These are phyloP conservation scores for Lates japonicus DNA, from an alignment of 2,797 vertebrate genomes.

Conservation along the genomic window DNA sequence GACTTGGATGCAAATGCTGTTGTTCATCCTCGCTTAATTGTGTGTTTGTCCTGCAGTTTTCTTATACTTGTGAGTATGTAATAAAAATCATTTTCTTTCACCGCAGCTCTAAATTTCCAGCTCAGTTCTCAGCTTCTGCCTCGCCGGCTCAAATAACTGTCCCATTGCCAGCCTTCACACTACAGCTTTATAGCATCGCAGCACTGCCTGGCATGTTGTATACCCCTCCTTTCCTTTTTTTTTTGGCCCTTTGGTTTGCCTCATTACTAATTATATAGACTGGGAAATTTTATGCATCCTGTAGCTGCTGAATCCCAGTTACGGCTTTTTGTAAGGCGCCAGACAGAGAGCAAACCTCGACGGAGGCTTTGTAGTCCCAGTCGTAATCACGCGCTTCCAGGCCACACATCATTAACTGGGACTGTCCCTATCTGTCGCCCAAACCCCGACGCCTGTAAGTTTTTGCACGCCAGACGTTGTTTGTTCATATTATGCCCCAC, in stretches of 20 bases:
- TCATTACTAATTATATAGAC: constrained; percentile 84
- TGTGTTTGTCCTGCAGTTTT: constrained; percentile 36
- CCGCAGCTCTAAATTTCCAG: constrained; percentile 46
- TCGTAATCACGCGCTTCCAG: constrained; percentile 74
- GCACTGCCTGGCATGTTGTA: constrained; percentile 54
- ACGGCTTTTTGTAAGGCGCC: constrained; percentile 76
- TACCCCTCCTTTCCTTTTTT: constrained; percentile 17
- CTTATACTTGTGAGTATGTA: constrained; percentile 50
- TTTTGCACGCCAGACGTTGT: constrained; percentile 73
- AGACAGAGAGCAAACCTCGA: constrained; percentile 64
- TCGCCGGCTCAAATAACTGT: constrained; percentile 70
- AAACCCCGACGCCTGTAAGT: constrained; percentile 45
- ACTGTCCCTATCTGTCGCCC: constrained; percentile 71
- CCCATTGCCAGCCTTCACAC: constrained; percentile 80
- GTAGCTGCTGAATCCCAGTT: constrained; percentile 81
- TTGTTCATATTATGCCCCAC: constrained; percentile 78
- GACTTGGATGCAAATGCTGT: constrained; percentile 42
- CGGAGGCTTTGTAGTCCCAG: constrained; percentile 74
- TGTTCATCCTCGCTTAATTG: constrained; percentile 44
- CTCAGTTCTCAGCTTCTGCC: constrained; percentile 71
- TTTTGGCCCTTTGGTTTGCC: constrained; percentile 70
- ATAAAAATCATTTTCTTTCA: constrained; percentile 53
- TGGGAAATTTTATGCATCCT: constrained; percentile 82
- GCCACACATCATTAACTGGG: constrained; percentile 69
- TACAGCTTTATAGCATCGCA: constrained; percentile 74